Percentiles rank a stretch among this genome's conserved stretches.
Conservation (phyloP, 2,113 vertebrate species). For the Pardalotus punctatus region DNA sequence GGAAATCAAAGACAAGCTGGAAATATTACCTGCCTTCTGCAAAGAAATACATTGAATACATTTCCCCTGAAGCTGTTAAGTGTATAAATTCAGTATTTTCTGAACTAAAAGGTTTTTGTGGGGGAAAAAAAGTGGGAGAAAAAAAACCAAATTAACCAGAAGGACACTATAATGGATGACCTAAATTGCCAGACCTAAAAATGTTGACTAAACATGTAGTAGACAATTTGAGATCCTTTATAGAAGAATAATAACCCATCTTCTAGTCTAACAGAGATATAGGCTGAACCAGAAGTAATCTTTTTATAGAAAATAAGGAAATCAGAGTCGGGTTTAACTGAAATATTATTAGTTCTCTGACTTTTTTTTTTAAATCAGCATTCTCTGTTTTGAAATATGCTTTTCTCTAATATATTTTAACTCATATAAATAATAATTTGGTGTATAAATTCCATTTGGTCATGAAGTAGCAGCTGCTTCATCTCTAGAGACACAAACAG, state of each 20-base stretch:
- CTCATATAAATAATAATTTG: neutral
- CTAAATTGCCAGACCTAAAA: neutral
- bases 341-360: neutral
- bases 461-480: neutral
- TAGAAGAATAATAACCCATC: neutral
- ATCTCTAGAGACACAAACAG: neutral
- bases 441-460: neutral
- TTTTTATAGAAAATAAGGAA: neutral
- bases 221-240: neutral
- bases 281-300: neutral
- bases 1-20: neutral
- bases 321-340: neutral
- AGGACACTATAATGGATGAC: neutral
- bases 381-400: neutral
- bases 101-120: neutral
- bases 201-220: neutral
- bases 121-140: accelerated
- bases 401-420: neutral
- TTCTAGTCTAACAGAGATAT: neutral
- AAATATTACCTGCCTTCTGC: neutral
- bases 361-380: neutral
- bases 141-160: neutral
- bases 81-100: neutral
- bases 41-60: neutral
- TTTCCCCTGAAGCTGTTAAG: neutral